Base-by-base conservation (phyloP, 2,888 invertebrate species). In the Tetanocera ferruginea region DNA sequence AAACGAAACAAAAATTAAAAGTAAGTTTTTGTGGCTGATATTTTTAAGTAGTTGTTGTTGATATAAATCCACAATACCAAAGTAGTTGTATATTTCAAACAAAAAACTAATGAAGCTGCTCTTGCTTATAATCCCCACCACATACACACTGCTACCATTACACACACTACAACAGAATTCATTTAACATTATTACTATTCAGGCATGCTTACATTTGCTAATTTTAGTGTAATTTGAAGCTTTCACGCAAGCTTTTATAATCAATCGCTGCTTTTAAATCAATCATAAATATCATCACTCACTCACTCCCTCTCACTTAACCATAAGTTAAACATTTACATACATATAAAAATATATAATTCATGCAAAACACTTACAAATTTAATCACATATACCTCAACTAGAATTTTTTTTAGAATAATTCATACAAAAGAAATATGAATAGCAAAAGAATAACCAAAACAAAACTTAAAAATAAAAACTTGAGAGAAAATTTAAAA, bases 321-420 rank as follows among this genome's bases (percentile, higher is more conserved):
- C 76, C 60, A 71, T 66, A 28, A 69, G 51, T 25, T 66, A 69
- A 69, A 43, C 14, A 43, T 43, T 11, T 14, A 11, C 2, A 8
- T 8, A 37, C 8, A 78, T 76, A 85, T 71, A 80, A 75, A 49
- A 77, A 82, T 84, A 51, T 25, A 17, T n/a, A 25, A 25, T 69
- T 69, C 28, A 69, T 51, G 69, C 69, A 69, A 69, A 28, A 51
- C 43, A 51, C 84, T 82, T 83, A 86, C 85, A 86, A 86, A 86
- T 83, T 69, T 69, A 69, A 85, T 87, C 85, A 85, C 85, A 86
- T 84, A 87, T 87, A 87, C 88, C 88, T 87, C 87, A 88, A 85
- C 83, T 87, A 86, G 85, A 85, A 87, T 85, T 85, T 86, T 86
- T 78, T 86, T 86, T 87, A 87, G 87, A 84, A 85, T 87, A 88